Base-by-base conservation (phyloP, 53 echinoderm and acorn worm genomes). In the Zoroaster sp. region DNA sequence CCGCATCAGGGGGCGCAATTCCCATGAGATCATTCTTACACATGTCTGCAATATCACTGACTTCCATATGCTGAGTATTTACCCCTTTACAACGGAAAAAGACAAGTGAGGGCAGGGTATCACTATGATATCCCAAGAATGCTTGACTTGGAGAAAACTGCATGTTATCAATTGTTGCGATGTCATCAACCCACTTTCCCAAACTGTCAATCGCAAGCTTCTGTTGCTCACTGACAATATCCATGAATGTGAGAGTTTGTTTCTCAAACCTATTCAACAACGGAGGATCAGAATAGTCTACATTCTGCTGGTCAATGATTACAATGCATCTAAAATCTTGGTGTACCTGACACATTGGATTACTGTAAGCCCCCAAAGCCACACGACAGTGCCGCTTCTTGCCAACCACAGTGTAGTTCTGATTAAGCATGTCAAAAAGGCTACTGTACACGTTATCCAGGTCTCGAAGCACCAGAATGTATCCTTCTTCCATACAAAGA, bases 211-310 rank as follows among this genome's bases (percentile, higher is more conserved):
- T 74, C 0, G 43, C 52, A 21, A 30, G 72, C 35, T 69, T 83
- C 33, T 83, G 73, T 20, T 49, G 23, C 17, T 73, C 77, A 30
- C 32, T 46, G 34, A 90, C 35, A 20, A 90, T 69, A 40, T 90
- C 83, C 42, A 66, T 72, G 52, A 80, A 90, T 17, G 51, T 69
- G 6, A 90, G 74, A 4, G 72, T 41, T 41, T 90, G 90, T n/a
- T 90, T 90, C 52, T 90, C 90, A 83, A 90, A 90, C 32, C 90
- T 82, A 44, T 90, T 90, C 30, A 90, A 73, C 40, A 90, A 74
- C 9, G 90, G 90, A 10, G 90, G 90, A 63, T 90, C 83, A 18
- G 69, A 65, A 28, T 72, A 72, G 39, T 83, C 83, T 1, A 90
- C 53, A 63, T 90, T 90, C 67, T 83, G 21, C 33, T 90, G 81